Evolutionary conservation across 2,797 vertebrate species (phyloP).

Genomic region (Eutrigla gurnardus): DNA sequence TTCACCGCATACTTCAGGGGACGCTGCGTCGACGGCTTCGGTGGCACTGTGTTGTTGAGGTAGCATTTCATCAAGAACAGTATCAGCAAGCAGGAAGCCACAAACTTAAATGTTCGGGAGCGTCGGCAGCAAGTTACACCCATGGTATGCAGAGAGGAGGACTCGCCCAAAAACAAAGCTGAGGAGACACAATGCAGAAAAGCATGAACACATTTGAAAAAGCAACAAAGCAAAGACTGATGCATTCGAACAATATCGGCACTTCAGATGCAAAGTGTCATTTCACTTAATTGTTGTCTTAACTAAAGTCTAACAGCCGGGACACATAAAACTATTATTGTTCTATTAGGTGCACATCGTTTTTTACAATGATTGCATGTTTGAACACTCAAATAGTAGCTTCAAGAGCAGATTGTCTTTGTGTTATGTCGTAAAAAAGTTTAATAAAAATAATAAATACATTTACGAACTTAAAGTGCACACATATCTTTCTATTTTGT

Average conservation of each 20-base stretch:
- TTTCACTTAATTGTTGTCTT: not conserved
- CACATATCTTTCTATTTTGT: not conserved
- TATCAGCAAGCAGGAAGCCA: slow-evolving; percentile 75
- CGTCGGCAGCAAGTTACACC: slow-evolving; percentile 63
- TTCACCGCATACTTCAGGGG: slow-evolving; percentile 76
- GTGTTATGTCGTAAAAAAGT: too few relatives aligned
- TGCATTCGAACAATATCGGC: not conserved
- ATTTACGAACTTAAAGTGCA: too few relatives aligned
- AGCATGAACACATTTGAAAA: not conserved
- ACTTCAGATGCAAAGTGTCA: not conserved
- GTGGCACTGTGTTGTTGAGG: slow-evolving; percentile 36
- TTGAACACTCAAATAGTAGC: too few relatives aligned
- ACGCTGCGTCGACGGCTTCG: slow-evolving; percentile 45
- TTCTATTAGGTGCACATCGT: too few relatives aligned
- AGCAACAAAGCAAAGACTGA: not conserved
- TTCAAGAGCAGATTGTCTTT: too few relatives aligned
- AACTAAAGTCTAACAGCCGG: not conserved
- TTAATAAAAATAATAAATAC: too few relatives aligned
- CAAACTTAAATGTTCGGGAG: slow-evolving; percentile 65
- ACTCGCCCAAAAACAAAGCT: slow-evolving; percentile 5
- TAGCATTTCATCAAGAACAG: slow-evolving; percentile 81
- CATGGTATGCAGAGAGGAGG: slow-evolving; percentile 64
- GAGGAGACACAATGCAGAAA: slow-evolving; percentile 6
- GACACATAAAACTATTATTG: too few relatives aligned
- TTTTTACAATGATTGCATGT: too few relatives aligned